A percentile compares a stretch with the other conserved stretches of the same genome.
These are phyloP conservation scores for Cataglyphis cursor DNA, from an alignment of 2,888 invertebrate species.

Conservation along the genomic window DNA sequence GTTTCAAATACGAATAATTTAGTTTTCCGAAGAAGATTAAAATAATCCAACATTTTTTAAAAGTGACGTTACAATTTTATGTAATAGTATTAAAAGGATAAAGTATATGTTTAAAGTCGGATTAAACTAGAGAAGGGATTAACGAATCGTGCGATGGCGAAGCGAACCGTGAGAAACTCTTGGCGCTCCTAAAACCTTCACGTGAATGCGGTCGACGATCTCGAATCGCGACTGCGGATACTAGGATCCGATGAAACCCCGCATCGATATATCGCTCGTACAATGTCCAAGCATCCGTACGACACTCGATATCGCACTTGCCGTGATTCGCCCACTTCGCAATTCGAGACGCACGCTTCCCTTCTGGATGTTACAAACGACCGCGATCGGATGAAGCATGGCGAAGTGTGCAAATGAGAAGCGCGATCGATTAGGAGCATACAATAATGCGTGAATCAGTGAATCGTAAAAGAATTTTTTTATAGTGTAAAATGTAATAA, in stretches of 20 bases:
- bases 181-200: constrained; percentile 3
- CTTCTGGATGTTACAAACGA: constrained; percentile 20
- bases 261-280: constrained; percentile 56
- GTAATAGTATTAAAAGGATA: neutral
- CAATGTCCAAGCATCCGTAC: constrained; percentile 46
- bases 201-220: constrained; percentile 24
- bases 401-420: constrained; percentile 51
- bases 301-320: constrained; percentile 83
- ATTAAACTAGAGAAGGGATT: constrained; percentile 16
- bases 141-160: neutral
- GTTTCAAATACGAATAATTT: neutral
- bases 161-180: neutral
- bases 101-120: neutral
- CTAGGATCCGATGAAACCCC: constrained; percentile 62
- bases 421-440: constrained; percentile 13
- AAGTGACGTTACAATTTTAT: neutral
- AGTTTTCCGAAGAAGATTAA: neutral
- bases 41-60: neutral
- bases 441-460: constrained; percentile 16
- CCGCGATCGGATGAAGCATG: constrained; percentile 31
- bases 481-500: neutral
- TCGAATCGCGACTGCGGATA: constrained; percentile 40
- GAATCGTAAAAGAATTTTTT: neutral
- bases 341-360: constrained; percentile 74
- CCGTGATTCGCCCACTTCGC: constrained; percentile 79